Conservation (phyloP, 2,797 vertebrate genomes). For the Phrynocephalus guinanensis region DNA sequence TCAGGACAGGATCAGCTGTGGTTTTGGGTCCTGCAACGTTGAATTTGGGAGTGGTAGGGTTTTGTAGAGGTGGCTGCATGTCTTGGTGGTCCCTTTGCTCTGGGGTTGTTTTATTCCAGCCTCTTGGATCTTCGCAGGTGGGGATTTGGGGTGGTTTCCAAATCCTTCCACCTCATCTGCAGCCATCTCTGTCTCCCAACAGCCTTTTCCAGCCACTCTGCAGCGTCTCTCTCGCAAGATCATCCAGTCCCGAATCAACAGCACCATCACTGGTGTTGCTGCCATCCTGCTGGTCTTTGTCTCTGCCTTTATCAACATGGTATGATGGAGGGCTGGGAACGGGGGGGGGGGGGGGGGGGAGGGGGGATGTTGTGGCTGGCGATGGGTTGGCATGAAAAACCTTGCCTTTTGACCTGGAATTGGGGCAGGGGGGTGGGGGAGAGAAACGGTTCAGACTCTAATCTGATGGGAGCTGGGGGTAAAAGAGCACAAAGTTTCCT, state of each 20-base stretch:
- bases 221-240: conserved; percentile 90
- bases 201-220: conserved; percentile 89
- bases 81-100: too few relatives aligned
- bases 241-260: conserved; percentile 90
- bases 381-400: background rate
- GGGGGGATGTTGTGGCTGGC: rapidly evolving
- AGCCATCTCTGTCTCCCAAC: background rate
- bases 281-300: conserved; percentile 91
- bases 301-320: conserved; percentile 93
- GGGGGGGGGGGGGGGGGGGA: rapidly evolving
- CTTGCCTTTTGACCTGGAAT: background rate
- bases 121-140: background rate
- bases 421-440: too few relatives aligned
- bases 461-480: background rate
- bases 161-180: background rate
- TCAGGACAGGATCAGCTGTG: background rate
- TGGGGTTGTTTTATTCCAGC: background rate
- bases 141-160: background rate
- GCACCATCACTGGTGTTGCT: conserved; percentile 89
- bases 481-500: background rate
- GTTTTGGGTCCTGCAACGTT: background rate
- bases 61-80: background rate
- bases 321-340: conserved; percentile 57
- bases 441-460: background rate
- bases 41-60: background rate